Evolutionary conservation across 2,888 invertebrate genomes (phyloP).

Genomic region (Muscina levida): DNA sequence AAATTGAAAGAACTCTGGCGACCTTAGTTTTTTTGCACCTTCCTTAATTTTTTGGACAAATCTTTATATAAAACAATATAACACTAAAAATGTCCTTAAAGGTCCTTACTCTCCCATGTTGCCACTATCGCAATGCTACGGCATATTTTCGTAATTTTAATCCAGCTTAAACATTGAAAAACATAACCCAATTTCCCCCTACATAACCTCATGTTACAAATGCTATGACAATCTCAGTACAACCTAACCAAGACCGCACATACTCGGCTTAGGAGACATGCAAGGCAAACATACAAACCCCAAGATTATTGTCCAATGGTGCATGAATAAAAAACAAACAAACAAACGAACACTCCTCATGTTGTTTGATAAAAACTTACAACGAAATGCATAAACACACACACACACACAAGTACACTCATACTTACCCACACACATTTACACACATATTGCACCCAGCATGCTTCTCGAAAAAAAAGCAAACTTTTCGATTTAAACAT

Average conservation of each 20-base stretch:
- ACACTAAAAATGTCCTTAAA: too few species aligned
- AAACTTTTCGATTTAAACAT: slow-evolving; percentile 62
- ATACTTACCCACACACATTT: not conserved
- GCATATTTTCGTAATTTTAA: too few species aligned
- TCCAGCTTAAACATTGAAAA: too few species aligned
- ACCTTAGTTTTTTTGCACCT: too few species aligned
- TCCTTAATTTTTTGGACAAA: too few species aligned
- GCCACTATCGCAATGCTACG: too few species aligned
- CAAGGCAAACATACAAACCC: slow-evolving; percentile 1
- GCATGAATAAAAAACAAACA: slow-evolving; percentile 24
- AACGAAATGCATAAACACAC: slow-evolving; percentile 14
- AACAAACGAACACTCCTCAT: slow-evolving; percentile 60
- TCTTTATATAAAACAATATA: too few species aligned
- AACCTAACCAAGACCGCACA: not conserved
- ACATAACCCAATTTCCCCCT: too few species aligned
- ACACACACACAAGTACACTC: slow-evolving; percentile 37
- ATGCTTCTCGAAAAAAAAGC: slow-evolving; percentile 25
- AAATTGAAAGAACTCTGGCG: too few species aligned
- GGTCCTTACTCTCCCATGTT: too few species aligned
- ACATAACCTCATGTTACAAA: too few species aligned
- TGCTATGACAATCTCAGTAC: not conserved
- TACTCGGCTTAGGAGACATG: not conserved
- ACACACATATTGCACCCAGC: slow-evolving; percentile 41
- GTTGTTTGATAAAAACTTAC: slow-evolving; percentile 53
- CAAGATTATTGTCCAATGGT: slow-evolving; percentile 50